These are phyloP conservation scores for Pocota personata DNA, from an alignment of 2,888 invertebrate species.

Conservation along the genomic window DNA sequence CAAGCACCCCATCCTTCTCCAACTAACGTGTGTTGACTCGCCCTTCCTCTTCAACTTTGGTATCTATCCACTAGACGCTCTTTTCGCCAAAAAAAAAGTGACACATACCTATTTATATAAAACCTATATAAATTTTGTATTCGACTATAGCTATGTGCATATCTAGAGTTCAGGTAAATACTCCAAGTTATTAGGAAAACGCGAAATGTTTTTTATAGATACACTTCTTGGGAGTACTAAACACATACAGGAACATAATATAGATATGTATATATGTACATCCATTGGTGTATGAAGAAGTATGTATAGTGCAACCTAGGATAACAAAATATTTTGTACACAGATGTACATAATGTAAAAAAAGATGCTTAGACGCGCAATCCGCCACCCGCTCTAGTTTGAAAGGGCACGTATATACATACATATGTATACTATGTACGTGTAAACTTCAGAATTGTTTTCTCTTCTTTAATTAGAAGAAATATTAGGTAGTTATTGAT, in stretches of 20 bases:
- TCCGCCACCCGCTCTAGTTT: not conserved
- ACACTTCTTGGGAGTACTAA: not conserved
- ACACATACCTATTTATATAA: conserved; percentile 63
- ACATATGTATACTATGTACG: too few species aligned
- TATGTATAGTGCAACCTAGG: conserved; percentile 28
- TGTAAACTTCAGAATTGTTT: not conserved
- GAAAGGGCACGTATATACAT: too few species aligned
- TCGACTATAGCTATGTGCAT: not conserved
- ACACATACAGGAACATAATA: not conserved
- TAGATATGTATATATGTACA: too few species aligned
- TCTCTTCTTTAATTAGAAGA: not conserved
- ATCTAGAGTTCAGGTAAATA: conserved; percentile 19
- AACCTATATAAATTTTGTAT: conserved; percentile 37
- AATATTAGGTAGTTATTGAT: conserved; percentile 10
- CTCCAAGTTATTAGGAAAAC: conserved; percentile 14
- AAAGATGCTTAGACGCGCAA: conserved; percentile 23
- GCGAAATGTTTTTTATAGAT: conserved; percentile 6
- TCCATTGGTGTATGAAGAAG: not conserved
- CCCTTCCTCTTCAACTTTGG: conserved; percentile 1
- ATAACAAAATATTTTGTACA: conserved; percentile 30
- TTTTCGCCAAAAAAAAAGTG: conserved; percentile 59
- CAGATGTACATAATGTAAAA: not conserved
- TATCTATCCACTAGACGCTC: conserved; percentile 29
- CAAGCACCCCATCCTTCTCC: conserved; percentile 13
- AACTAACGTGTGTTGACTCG: not conserved